Evolutionary conservation across 2,113 vertebrate genomes (phyloP).

Genomic region (Castor canadensis): DNA sequence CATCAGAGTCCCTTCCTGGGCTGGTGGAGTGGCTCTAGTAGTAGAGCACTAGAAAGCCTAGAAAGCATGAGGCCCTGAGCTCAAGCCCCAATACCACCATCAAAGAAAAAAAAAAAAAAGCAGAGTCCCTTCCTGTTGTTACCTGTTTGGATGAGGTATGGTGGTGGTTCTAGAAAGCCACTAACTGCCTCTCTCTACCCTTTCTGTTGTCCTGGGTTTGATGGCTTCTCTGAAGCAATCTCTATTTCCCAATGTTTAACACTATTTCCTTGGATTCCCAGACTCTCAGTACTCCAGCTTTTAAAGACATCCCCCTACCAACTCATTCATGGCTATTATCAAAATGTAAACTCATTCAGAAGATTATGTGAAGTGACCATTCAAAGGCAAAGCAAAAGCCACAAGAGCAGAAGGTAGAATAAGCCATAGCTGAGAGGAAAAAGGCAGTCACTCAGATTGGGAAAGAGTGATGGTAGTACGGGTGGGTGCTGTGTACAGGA

Average conservation of each 20-base stretch:
- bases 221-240: background rate
- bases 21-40: no score
- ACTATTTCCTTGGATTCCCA: background rate
- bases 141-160: background rate
- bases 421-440: background rate
- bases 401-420: background rate
- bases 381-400: background rate
- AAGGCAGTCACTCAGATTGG: background rate
- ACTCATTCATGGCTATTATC: background rate
- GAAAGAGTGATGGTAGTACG: background rate
- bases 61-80: no score
- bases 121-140: background rate
- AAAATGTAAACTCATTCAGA: constrained; percentile 11
- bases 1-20: background rate
- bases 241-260: background rate
- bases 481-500: background rate
- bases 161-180: background rate
- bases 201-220: background rate
- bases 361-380: background rate
- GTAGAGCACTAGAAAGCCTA: no score
- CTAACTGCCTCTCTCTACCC: background rate
- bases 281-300: background rate
- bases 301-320: background rate
- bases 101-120: no score
- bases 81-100: no score